Evolutionary conservation across 2,113 vertebrate genomes (phyloP), one percentile per base, ranked within the genome.

Genomic region (Artemisiospiza belli): DNA sequence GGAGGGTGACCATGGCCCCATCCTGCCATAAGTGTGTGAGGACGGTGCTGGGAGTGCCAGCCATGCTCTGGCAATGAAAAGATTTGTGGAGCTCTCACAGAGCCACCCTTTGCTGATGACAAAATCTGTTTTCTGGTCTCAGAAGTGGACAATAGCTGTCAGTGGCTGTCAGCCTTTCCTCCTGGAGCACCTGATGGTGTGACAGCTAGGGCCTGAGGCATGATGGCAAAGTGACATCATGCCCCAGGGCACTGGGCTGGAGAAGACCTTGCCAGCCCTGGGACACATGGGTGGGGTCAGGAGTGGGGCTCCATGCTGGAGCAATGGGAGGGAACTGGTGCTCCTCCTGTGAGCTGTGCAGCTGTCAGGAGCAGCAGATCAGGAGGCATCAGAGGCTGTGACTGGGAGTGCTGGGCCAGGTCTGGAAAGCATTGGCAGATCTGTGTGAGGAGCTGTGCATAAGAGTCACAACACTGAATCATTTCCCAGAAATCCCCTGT

Each of bases 401-500:
- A 7, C 7, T 76, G n/a, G 46, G 68, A 83, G 55, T 2, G 5
- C 43, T 1, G 2, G 86, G 76, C 73, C 43, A 37, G 68, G n/a
- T 78, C 57, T 78, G 76, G 88, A 87, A 74, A 47, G 30, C 83
- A 52, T 52, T 1, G 9, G 19, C 81, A 87, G 69, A 87, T 78
- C 57, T 10, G 4, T 83, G 82, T 87, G 73, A 85, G 70, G 58
- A 94, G 59, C 74, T 83, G 81, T 90, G 61, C 72, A 87, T 92
- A 90, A 90, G 81, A 92, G 70, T 57, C 94, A 81, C 67, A 92
- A 95, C 79, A 77, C 79, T 94, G 93, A 96, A 92, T 92, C 87
- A 95, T 66, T 89, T 94, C 83, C 73, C 92, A 94, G 90, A 95
- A 96, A 94, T 90, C 92, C 89, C 69, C 55, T 77, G 87, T 82